phyloP scores from a whole-genome alignment of 2,888 invertebrate species.

The Kuschelorhynchus macadamiae region DNA sequence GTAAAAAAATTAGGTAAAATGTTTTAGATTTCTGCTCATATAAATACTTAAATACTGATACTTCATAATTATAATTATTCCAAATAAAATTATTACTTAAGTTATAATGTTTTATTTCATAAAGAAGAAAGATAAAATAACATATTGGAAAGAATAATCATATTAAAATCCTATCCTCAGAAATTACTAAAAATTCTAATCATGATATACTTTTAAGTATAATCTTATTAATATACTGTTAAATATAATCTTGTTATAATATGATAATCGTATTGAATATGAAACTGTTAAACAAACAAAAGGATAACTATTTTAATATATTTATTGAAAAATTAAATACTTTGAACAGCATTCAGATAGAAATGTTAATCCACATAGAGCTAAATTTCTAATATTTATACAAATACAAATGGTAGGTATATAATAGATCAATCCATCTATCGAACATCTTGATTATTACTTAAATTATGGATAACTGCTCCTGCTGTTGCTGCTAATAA shows the following conservation, averaged over 20 bases:
- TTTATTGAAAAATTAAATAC: slow-evolving; percentile 73
- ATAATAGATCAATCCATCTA: slow-evolving; percentile 62
- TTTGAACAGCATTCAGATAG: slow-evolving; percentile 74
- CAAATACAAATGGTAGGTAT: slow-evolving; percentile 15
- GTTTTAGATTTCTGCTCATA: no score
- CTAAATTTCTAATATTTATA: slow-evolving; percentile 61
- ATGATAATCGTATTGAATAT: slow-evolving; percentile 66
- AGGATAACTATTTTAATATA: slow-evolving; percentile 72
- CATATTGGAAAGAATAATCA: slow-evolving; percentile 73
- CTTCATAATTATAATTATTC: slow-evolving; percentile 66
- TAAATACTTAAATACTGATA: no score
- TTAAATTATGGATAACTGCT: slow-evolving; percentile 68
- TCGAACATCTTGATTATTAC: slow-evolving; percentile 81
- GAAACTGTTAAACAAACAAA: slow-evolving; percentile 73
- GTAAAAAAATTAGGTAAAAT: slow-evolving; percentile 67
- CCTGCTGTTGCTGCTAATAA: slow-evolving; percentile 71
- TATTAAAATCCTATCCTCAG: slow-evolving; percentile 72
- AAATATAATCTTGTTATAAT: slow-evolving; percentile 72
- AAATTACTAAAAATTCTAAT: slow-evolving; percentile 71
- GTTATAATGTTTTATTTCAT: slow-evolving; percentile 70
- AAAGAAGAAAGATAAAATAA: slow-evolving; percentile 72
- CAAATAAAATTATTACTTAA: slow-evolving; percentile 70
- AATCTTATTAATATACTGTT: slow-evolving; percentile 68
- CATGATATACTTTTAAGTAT: slow-evolving; percentile 67
- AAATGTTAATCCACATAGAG: slow-evolving; percentile 68